Evolutionary conservation across 2,888 invertebrate species (phyloP).

Genomic region (Drosophila anceps): DNA sequence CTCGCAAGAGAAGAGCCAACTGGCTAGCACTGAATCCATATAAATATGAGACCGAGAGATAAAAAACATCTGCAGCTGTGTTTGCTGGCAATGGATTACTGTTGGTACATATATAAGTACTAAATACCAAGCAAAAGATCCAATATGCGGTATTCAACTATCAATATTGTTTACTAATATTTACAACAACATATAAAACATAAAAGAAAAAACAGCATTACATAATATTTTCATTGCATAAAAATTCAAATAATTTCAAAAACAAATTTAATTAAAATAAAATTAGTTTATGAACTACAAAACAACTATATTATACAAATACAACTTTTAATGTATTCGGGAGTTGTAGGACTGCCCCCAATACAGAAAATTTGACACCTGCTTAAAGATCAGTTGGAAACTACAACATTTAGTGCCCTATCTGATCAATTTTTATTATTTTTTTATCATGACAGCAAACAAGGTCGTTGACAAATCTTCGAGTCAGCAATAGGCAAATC

Average conservation of each 20-base stretch:
- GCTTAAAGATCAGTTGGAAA: no score
- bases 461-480: not conserved
- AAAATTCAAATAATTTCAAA: not conserved
- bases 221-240: not conserved
- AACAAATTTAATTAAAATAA: not conserved
- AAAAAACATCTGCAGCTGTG: conserved; percentile 75
- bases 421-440: no score
- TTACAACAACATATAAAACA: not conserved
- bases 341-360: not conserved
- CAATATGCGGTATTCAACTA: not conserved
- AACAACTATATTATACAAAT: not conserved
- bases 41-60: conserved; percentile 67
- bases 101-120: conserved; percentile 17
- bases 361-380: no score
- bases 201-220: no score
- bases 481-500: no score
- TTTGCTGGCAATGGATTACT: conserved; percentile 66
- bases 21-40: conserved; percentile 66
- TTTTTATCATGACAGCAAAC: not conserved
- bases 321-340: not conserved
- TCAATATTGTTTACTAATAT: not conserved
- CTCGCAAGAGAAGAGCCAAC: conserved; percentile 67
- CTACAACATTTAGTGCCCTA: no score
- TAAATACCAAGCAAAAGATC: not conserved
- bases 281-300: no score